Percentiles rank a stretch among this genome's conserved stretches.
These are phyloP conservation scores for Chrysina gloriosa DNA, from an alignment of 2,888 invertebrate species.

Conservation along the genomic window DNA sequence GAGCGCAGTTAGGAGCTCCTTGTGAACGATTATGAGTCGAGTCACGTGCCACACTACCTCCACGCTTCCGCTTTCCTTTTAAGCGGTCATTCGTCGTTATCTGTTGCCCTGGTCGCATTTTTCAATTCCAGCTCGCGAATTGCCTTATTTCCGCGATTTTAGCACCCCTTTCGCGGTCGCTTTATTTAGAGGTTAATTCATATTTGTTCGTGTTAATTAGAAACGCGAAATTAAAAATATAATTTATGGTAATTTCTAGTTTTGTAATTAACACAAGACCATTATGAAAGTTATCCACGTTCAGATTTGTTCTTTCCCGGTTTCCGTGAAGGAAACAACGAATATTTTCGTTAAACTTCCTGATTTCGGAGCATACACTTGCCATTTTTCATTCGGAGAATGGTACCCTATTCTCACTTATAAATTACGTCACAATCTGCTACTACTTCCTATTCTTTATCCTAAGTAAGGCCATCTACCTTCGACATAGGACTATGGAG, in stretches of 20 bases:
- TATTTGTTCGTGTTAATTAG: slow-evolving; percentile 13
- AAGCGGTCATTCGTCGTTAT: slow-evolving; percentile 44
- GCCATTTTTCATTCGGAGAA: too few relatives aligned
- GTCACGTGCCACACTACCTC: slow-evolving; percentile 44
- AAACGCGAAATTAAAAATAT: slow-evolving; percentile 17
- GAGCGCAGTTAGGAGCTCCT: slow-evolving; percentile 42
- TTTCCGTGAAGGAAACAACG: too few relatives aligned
- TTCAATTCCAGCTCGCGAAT: not conserved
- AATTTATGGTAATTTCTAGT: slow-evolving; percentile 22
- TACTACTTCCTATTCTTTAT: too few relatives aligned
- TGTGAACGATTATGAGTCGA: slow-evolving; percentile 41
- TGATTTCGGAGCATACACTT: too few relatives aligned
- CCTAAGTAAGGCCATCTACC: too few relatives aligned
- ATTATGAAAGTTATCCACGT: too few relatives aligned
- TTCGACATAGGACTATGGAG: too few relatives aligned
- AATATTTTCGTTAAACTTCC: too few relatives aligned
- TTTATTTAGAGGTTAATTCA: slow-evolving; percentile 22
- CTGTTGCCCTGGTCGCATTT: slow-evolving; percentile 25
- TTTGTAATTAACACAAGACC: slow-evolving; percentile 19
- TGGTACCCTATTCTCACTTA: too few relatives aligned
- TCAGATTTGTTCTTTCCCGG: too few relatives aligned
- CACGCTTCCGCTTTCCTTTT: slow-evolving; percentile 44
- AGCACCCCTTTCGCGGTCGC: not conserved
- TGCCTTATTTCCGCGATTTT: not conserved
- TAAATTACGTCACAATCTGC: too few relatives aligned